Conservation (phyloP, 2,797 vertebrate genomes). For the Xenops minutus region DNA sequence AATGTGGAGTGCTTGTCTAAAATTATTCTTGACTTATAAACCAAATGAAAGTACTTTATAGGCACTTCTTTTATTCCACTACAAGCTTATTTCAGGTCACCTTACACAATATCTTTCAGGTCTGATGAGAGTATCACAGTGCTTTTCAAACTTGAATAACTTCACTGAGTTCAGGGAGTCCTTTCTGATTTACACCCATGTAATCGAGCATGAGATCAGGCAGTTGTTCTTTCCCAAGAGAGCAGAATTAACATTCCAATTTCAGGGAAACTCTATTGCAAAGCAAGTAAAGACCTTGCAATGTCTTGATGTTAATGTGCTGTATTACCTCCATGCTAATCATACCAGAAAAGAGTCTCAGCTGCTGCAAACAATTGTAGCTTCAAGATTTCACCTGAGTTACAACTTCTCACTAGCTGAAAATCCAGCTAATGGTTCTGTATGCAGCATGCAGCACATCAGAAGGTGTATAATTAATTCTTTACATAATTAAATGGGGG, state of each 20-base stretch:
- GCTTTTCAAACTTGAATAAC: not conserved
- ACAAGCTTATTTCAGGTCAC: not conserved
- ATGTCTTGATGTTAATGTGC: not conserved
- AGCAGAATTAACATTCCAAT: conserved; percentile 28
- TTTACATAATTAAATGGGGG: not conserved
- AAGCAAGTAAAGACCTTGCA: conserved; percentile 6
- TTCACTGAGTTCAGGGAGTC: not conserved
- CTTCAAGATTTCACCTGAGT: not conserved
- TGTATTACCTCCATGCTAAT: not conserved
- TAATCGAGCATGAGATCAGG: not conserved
- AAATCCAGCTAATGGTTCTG: not conserved
- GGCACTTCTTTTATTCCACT: not conserved
- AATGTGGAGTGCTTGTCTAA: not conserved
- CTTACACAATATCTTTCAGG: not conserved
- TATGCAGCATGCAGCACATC: not conserved
- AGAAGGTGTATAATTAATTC: conserved; percentile 2
- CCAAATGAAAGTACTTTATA: not conserved
- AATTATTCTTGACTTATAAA: not conserved
- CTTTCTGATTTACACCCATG: not conserved
- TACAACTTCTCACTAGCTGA: not conserved
- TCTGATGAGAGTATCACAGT: not conserved
- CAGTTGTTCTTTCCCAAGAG: conserved; percentile 13
- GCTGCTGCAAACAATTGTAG: not conserved
- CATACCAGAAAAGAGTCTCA: not conserved
- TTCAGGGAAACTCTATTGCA: not conserved